Base-by-base conservation (phyloP, 2,113 vertebrate genomes). In the Numida meleagris region DNA sequence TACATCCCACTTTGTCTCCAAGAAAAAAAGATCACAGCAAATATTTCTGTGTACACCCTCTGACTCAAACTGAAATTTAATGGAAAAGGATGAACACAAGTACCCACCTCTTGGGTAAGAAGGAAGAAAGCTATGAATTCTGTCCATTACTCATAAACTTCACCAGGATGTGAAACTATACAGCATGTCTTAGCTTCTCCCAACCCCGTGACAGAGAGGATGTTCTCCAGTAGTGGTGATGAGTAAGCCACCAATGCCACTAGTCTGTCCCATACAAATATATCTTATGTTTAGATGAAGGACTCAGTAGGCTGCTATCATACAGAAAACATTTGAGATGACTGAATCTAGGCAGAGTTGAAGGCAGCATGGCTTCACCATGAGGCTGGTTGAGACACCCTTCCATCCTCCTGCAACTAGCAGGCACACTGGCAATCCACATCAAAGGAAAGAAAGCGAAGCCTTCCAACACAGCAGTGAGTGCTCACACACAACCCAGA, bases 11-110 rank as follows among this genome's bases (percentile, higher is more conserved):
- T 65, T 51, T 27, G 53, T 25, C 63, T 93, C 48, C 25, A 82
- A 42, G 86, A 46, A 36, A 89, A 45, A 57, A 51, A 24, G 1
- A 65, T 33, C 45, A 48, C 0, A 76, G 67, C 9, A 33, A 86
- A 33, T 14, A 53, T 34, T 83, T 88, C 63, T 80, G 67, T 34
- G 42, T 68, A 90, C 82, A 61, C 61, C 57, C 80, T 92, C 73
- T 96, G 94, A 95, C 80, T 96, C 90, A 95, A 82, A 42, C 23
- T 10, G 14, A n/a, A 10, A 82, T 48, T 40, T 86, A 90, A 86
- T 20, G 57, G 82, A 78, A 86, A 88, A 86, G 34, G 31, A 79
- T 92, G 80, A 93, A 78, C 59, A 86, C 38, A 82, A 93, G 51
- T 42, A 94, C 11, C 61, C 73, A 91, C 51, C 57, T 83, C 77